Percentiles rank a stretch among this genome's conserved stretches.
Conservation (phyloP, 1,140 invertebrate species). For the Oedothorax gibbosus region DNA sequence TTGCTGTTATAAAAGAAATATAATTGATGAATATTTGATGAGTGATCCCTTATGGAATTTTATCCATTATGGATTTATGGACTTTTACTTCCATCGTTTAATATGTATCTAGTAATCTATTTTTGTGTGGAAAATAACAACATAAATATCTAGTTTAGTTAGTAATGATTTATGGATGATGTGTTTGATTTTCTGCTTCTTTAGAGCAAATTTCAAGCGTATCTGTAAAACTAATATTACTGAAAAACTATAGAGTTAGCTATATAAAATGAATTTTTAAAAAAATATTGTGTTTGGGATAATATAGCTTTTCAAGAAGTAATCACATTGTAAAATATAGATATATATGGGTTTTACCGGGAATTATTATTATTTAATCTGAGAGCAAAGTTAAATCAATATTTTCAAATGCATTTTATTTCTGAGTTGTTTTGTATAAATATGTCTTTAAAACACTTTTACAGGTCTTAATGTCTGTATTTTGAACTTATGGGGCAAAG, state of each 20-base stretch:
- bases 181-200: too few species aligned
- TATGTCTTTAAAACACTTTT: background rate
- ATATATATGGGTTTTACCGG: background rate
- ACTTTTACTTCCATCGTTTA: too few species aligned
- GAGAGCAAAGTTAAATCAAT: background rate
- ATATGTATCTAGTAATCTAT: too few species aligned
- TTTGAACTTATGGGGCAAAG: slow-evolving; percentile 71
- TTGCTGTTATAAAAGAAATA: too few species aligned
- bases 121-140: too few species aligned
- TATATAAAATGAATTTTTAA: background rate
- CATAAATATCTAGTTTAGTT: too few species aligned
- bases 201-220: too few species aligned
- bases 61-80: too few species aligned
- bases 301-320: background rate
- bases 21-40: too few species aligned
- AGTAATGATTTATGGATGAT: too few species aligned
- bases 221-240: too few species aligned
- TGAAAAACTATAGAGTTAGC: background rate
- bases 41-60: too few species aligned
- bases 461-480: slow-evolving; percentile 69
- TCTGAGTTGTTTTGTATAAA: background rate
- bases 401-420: background rate
- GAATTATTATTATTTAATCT: background rate
- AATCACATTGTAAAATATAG: background rate
- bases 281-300: background rate